Conservation (phyloP, 2,113 vertebrate species). For the Gallinago media region DNA sequence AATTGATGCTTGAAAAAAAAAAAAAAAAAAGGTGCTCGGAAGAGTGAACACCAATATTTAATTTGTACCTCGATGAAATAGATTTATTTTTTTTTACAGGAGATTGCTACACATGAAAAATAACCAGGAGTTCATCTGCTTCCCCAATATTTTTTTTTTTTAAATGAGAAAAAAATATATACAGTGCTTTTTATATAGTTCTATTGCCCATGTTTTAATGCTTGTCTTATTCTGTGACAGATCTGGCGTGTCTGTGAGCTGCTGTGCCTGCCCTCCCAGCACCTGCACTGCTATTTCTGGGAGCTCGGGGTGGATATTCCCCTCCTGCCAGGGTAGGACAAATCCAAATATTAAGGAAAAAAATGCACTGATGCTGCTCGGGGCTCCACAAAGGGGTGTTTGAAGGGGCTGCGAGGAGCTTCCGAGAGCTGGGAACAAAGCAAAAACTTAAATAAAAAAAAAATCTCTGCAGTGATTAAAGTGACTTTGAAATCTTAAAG, state of each 20-base stretch:
- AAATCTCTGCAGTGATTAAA: not conserved
- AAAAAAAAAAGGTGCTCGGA: too few relatives aligned
- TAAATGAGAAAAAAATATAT: not conserved
- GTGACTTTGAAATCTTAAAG: not conserved
- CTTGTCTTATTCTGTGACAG: not conserved
- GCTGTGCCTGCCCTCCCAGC: not conserved
- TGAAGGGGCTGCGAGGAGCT: accelerated
- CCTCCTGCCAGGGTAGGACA: not conserved
- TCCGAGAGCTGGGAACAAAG: not conserved
- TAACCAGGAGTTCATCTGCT: not conserved
- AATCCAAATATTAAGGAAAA: accelerated
- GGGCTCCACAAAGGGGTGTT: not conserved
- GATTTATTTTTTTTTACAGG: not conserved
- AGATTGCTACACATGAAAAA: not conserved
- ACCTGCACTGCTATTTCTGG: not conserved
- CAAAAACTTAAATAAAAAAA: not conserved
- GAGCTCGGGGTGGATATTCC: not conserved
- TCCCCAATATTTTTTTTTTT: not conserved
- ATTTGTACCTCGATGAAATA: not conserved
- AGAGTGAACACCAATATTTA: not conserved
- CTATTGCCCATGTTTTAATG: not conserved
- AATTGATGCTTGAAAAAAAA: too few relatives aligned
- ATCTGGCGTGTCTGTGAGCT: accelerated
- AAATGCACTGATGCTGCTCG: accelerated
- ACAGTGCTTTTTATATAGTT: not conserved